phyloP scores from a whole-genome alignment of 2,888 invertebrate species.

The Cerastoderma edule region DNA sequence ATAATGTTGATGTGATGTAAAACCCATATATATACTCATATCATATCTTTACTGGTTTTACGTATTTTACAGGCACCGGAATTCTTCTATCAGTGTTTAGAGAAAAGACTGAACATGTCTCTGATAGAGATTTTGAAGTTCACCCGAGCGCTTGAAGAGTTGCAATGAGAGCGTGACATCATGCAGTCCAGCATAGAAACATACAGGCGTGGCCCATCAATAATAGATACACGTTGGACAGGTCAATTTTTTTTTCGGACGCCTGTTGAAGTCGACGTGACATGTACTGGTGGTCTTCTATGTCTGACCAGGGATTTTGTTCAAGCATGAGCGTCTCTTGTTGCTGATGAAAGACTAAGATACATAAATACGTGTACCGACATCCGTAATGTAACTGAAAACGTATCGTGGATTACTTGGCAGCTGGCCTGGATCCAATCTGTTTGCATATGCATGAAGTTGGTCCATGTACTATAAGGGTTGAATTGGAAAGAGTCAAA shows the following conservation, averaged over 20 bases:
- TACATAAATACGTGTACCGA: no score
- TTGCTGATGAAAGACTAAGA: neutral
- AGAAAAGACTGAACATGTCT: slow-evolving; percentile 74
- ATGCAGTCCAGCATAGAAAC: neutral
- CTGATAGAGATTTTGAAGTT: slow-evolving; percentile 77
- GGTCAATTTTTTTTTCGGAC: neutral
- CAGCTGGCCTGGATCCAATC: no score
- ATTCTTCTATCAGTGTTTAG: slow-evolving; percentile 77
- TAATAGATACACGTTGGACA: no score
- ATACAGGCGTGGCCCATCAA: no score
- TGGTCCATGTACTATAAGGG: no score
- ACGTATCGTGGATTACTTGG: no score
- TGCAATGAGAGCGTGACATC: slow-evolving; percentile 27
- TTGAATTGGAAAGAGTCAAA: no score
- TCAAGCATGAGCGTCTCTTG: neutral
- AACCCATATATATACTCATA: neutral
- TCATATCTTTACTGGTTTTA: neutral
- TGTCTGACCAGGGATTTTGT: neutral
- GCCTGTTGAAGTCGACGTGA: neutral
- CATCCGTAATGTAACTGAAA: no score
- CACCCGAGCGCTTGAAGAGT: slow-evolving; percentile 74
- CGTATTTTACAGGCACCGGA: slow-evolving; percentile 75
- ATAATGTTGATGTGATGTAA: no score
- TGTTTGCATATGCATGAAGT: no score
- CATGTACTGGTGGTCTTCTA: neutral